Base-by-base conservation (phyloP, 1,140 invertebrate genomes). In the Formica selysi region DNA sequence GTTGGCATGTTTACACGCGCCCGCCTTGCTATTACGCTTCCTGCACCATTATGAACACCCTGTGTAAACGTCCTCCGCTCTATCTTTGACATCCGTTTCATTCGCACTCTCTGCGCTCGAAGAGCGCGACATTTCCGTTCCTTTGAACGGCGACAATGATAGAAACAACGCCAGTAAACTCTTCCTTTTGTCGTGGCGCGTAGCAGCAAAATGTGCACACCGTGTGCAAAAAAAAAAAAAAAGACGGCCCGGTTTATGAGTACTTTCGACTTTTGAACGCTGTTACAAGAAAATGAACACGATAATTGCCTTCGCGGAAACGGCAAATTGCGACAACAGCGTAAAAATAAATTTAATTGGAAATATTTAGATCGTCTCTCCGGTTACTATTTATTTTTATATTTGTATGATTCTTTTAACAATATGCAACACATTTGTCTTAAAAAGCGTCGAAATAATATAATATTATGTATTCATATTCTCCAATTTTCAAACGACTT, bases 81-180 rank as follows among this genome's bases (percentile, higher is more conserved):
- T 57, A 64, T 65, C 57, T 32, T 41, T 41, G 57, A 80, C 54
- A 51, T 61, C 2, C 59, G 26, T 26, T 65, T 48, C 38, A 67
- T 38, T 71, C 54, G 32, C 38, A 3, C 10, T 83, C 54, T 41
- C 59, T 41, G 29, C 54, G 36, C 38, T 85, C 51, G 38, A 36
- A n/a, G 32, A 26, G 2, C 32, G 11, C 32, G 41, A 57, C 41
- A 41, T 73, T 87, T 87, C 85, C 76, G 86, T 59, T 76, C 59
- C 90, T 76, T 90, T 70, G 74, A 87, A 67, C 70, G 48, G 59
- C 22, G 86, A 87, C 88, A 90, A 87, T 70, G 76, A 51, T 79
- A 44, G 79, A 83, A 83, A 90, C 88, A 90, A 61, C 70, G 32
- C 44, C 38, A 38, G 51, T 70, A 74, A 84, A 78, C 81, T 85